Conservation (phyloP, 2,888 invertebrate genomes). For the Scaptomyza caliginosa region DNA sequence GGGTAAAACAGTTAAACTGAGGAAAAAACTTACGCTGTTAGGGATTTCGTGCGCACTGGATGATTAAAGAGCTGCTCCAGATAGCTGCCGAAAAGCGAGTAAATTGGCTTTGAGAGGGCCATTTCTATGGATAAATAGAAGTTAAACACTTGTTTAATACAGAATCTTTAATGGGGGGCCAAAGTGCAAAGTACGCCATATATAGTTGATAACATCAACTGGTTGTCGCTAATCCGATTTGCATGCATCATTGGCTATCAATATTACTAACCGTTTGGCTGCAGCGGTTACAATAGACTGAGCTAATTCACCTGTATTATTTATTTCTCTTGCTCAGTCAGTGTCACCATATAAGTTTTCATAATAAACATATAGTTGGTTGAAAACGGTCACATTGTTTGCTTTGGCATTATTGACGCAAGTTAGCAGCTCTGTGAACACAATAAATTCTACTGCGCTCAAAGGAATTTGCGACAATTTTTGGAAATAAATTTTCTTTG, state of each 20-base stretch:
- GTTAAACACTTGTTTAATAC: conserved; percentile 11
- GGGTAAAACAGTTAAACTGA: not conserved
- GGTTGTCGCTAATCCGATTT: not conserved
- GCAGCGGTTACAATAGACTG: conserved; percentile 39
- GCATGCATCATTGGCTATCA: not conserved
- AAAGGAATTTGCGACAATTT: conserved; percentile 3
- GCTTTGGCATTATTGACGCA: not conserved
- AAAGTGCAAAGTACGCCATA: conserved; percentile 76
- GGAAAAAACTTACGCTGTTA: conserved; percentile 88
- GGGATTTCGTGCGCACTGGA: conserved; percentile 91
- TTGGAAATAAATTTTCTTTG: not conserved
- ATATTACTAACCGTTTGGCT: conserved; percentile 26
- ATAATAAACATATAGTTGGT: not conserved
- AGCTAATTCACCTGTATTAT: conserved; percentile 39
- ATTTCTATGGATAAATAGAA: conserved; percentile 47
- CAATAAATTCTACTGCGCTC: conserved; percentile 38
- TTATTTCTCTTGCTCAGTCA: conserved; percentile 20
- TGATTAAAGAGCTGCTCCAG: conserved; percentile 90
- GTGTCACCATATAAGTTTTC: conserved; percentile 17
- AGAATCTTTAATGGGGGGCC: conserved; percentile 17
- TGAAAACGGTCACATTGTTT: conserved; percentile 24
- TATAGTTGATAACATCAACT: conserved; percentile 44
- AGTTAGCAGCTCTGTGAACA: conserved; percentile 24
- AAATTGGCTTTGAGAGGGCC: conserved; percentile 87
- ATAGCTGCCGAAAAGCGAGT: conserved; percentile 88